Base-by-base conservation (phyloP, 2,797 vertebrate species). In the Bradypus variegatus region DNA sequence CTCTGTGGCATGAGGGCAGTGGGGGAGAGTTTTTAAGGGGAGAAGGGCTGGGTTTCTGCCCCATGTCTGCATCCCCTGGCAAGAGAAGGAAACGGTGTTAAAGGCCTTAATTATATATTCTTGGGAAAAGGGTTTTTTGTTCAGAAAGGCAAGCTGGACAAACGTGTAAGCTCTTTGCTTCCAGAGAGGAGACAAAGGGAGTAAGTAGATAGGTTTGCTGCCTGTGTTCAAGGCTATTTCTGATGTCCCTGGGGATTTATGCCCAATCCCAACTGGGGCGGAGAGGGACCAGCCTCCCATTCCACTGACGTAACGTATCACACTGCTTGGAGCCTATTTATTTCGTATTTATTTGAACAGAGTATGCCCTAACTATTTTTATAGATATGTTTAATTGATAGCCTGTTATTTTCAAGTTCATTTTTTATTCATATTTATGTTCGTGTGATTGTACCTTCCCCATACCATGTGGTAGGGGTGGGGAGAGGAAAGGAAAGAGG, bases 311-410 rank as follows among this genome's bases (percentile, higher is more conserved):
- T 14, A 31, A 72, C 8, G 33, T 60, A 41, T 96, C 96, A 95
- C 97, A 97, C 97, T 96, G 97, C 97, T 97, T 97, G 95, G 97
- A 97, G 95, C 96, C 70, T 98, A 98, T 98, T 98, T 98, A 98
- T 98, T 98, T 98, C 95, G 86, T 98, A 98, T 98, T 98, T 98
- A 98, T 98, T 98, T 98, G 97, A 97, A 97, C 96, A 97, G 96
- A 97, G 96, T 97, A 96, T 94, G 96, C 97, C 91, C 48, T 96
- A 97, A 97, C 96, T 98, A 97, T 98, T 98, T 98, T 98, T 98
- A 97, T 98, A 98, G 97, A 97, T 95, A 95, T 97, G 96, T 97
- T 97, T 97, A 97, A 96, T 97, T 97, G 96, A 96, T 98, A 97
- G 96, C 67, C 83, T 97, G 92, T 97, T 97, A 96, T 97, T 96